A percentile compares a stretch with the other conserved stretches of the same genome.
These are phyloP conservation scores for Burhinus oedicnemus DNA, from an alignment of 2,113 vertebrate species.

Conservation along the genomic window DNA sequence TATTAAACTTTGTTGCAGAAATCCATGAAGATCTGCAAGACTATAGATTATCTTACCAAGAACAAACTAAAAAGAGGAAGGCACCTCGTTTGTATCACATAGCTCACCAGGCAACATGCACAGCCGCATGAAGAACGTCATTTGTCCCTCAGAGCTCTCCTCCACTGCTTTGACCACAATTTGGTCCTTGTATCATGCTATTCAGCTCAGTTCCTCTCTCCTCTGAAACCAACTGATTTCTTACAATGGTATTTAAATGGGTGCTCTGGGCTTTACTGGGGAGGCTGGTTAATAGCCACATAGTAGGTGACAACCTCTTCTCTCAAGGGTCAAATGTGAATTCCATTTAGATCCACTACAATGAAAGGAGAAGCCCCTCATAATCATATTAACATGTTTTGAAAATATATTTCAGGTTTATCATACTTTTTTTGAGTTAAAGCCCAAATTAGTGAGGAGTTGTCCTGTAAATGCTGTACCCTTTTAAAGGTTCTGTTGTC, in stretches of 20 bases:
- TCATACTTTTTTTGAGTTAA: not conserved
- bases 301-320: not conserved
- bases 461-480: not conserved
- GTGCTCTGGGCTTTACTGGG: not conserved
- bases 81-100: not conserved
- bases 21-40: not conserved
- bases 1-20: not conserved
- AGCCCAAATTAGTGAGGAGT: not conserved
- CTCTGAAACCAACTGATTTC: not conserved
- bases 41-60: not conserved
- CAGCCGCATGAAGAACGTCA: accelerated
- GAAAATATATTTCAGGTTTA: not conserved
- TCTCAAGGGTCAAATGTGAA: not conserved
- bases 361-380: not conserved
- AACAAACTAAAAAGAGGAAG: not conserved
- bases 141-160: not conserved
- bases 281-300: not conserved
- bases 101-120: not conserved
- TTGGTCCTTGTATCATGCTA: not conserved
- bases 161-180: not conserved
- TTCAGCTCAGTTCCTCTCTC: not conserved
- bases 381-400: not conserved
- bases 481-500: not conserved
- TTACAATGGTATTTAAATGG: not conserved
- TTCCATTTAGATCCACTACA: not conserved